Conservation (phyloP, 2,888 invertebrate genomes). For the Drosophila koepferae region DNA sequence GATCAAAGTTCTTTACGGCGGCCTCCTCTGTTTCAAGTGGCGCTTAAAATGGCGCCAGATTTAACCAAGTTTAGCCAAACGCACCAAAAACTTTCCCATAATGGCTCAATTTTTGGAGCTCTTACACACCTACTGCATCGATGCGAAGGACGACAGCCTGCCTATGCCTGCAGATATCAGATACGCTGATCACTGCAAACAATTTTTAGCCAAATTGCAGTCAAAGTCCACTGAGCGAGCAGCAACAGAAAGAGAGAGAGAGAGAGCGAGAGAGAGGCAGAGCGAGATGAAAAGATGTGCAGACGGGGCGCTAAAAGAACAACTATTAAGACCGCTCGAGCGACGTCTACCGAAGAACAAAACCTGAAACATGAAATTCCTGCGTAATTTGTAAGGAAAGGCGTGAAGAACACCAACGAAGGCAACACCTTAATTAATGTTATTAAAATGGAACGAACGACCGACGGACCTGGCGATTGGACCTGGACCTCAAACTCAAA, state of each 20-base stretch:
- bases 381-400: slow-evolving; percentile 85
- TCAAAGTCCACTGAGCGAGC: slow-evolving; percentile 27
- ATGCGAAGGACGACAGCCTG: slow-evolving; percentile 21
- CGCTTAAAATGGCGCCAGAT: slow-evolving; percentile 78
- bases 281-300: slow-evolving; percentile 24
- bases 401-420: slow-evolving; percentile 86
- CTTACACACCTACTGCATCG: slow-evolving; percentile 57
- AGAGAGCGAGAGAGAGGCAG: slow-evolving; percentile 1
- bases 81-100: slow-evolving; percentile 52
- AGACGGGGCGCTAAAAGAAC: slow-evolving; percentile 72
- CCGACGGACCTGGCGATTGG: slow-evolving; percentile 65
- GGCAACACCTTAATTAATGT: slow-evolving; percentile 85
- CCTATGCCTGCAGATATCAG: slow-evolving; percentile 60
- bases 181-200: slow-evolving; percentile 67
- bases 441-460: slow-evolving; percentile 84
- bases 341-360: slow-evolving; percentile 58
- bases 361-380: slow-evolving; percentile 85
- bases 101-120: slow-evolving; percentile 81
- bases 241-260: background rate
- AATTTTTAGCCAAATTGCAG: slow-evolving; percentile 83
- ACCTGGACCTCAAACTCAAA: slow-evolving; percentile 63
- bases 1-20: slow-evolving; percentile 51
- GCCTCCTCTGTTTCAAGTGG: slow-evolving; percentile 65
- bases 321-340: slow-evolving; percentile 74
- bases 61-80: slow-evolving; percentile 10